These are phyloP conservation scores for Ptychobarbus kaznakovi DNA, from an alignment of 2,797 vertebrate species.

Conservation along the genomic window DNA sequence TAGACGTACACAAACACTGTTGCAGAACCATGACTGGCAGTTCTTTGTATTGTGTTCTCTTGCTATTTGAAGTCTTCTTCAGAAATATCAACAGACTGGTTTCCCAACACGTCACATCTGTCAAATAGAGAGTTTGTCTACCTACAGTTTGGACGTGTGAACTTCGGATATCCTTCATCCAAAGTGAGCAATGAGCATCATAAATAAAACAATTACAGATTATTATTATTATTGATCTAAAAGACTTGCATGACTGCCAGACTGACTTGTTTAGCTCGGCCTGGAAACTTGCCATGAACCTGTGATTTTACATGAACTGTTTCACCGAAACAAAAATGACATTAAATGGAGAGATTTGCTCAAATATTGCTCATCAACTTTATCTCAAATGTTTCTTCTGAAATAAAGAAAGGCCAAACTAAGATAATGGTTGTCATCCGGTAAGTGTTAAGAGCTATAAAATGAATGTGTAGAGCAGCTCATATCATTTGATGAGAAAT, in stretches of 20 bases:
- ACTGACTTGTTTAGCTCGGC: not conserved
- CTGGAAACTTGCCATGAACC: not conserved
- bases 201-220: not conserved
- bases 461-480: no score
- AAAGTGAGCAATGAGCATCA: not conserved
- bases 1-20: constrained; percentile 34
- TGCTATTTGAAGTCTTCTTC: constrained; percentile 11
- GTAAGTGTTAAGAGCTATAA: no score
- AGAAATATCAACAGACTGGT: constrained; percentile 22
- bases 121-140: not conserved
- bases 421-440: not conserved
- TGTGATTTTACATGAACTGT: not conserved
- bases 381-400: not conserved
- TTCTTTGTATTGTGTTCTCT: constrained; percentile 24
- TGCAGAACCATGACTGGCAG: not conserved
- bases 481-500: no score
- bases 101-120: not conserved
- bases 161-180: not conserved
- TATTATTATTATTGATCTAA: no score
- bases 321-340: not conserved
- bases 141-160: not conserved
- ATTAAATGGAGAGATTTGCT: not conserved
- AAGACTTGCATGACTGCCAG: not conserved
- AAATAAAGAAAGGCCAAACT: no score
- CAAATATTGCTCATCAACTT: no score